These are phyloP conservation scores for Rhynchopsitta pachyrhyncha DNA, from an alignment of 2,113 vertebrate genomes.

Conservation along the genomic window DNA sequence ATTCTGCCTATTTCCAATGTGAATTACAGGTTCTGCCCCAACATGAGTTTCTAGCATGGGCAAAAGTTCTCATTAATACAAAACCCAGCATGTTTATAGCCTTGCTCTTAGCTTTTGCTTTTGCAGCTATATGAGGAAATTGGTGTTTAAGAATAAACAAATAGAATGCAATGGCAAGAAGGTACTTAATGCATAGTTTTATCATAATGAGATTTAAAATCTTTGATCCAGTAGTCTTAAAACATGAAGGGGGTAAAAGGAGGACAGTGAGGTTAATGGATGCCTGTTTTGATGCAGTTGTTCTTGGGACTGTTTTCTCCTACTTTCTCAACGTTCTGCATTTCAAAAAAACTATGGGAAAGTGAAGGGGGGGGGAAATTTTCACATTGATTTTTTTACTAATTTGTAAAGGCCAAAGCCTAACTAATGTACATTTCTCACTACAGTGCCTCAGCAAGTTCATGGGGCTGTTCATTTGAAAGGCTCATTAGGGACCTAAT, in stretches of 20 bases:
- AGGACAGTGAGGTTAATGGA: neutral
- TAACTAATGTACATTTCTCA: conserved; percentile 24
- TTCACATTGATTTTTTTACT: conserved; percentile 8
- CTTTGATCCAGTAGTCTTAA: neutral
- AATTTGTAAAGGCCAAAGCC: conserved; percentile 67
- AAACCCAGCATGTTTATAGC: neutral
- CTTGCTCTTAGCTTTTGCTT: neutral
- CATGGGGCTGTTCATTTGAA: neutral
- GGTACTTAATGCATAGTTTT: neutral
- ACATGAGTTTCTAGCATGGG: rapidly evolving
- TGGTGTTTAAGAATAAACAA: neutral
- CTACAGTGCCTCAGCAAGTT: conserved; percentile 16
- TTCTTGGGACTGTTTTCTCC: neutral
- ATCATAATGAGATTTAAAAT: neutral
- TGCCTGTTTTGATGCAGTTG: neutral
- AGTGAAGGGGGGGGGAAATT: neutral
- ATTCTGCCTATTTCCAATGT: neutral
- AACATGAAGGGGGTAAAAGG: neutral
- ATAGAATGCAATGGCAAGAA: neutral
- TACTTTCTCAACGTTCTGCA: neutral
- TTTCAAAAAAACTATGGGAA: neutral
- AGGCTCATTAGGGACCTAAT: conserved; percentile 52
- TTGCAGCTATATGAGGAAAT: neutral
- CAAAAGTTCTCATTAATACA: neutral
- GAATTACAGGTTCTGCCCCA: neutral